Conservation (phyloP, 92 coral and sea anemone genomes). For the Muricea muricata region DNA sequence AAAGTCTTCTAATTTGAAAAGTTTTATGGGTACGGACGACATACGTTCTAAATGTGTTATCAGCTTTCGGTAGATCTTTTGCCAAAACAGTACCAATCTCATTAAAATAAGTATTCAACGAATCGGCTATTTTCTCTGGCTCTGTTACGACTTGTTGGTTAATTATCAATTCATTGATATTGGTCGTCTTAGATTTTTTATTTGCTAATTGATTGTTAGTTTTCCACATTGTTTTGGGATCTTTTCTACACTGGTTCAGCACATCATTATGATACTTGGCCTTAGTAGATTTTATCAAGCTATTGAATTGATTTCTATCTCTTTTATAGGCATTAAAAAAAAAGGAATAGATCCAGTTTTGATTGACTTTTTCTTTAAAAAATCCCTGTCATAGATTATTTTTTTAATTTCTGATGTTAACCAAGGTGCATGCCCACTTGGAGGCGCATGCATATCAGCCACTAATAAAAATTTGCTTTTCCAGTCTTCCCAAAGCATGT, state of each 20-base stretch:
- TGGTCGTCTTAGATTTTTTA: neutral
- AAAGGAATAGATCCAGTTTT: conserved; percentile 1
- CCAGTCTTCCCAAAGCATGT: no score
- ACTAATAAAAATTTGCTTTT: no score
- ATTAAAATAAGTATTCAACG: no score
- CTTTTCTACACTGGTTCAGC: no score
- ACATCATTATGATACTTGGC: no score
- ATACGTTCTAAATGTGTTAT: neutral
- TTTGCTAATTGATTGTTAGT: neutral
- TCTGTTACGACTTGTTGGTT: no score
- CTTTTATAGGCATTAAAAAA: neutral
- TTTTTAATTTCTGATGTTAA: neutral
- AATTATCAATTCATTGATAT: neutral
- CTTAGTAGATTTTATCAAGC: neutral
- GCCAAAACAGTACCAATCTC: neutral
- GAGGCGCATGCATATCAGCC: no score
- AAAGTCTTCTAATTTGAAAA: neutral
- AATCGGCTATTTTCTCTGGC: neutral
- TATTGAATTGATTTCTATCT: neutral
- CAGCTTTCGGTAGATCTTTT: neutral
- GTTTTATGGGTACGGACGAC: neutral
- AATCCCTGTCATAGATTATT: neutral
- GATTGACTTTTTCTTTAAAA: neutral
- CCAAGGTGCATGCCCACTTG: no score
- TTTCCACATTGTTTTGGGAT: no score